Conservation (phyloP, 2,888 invertebrate species). For the Pyrocoelia pectoralis region DNA sequence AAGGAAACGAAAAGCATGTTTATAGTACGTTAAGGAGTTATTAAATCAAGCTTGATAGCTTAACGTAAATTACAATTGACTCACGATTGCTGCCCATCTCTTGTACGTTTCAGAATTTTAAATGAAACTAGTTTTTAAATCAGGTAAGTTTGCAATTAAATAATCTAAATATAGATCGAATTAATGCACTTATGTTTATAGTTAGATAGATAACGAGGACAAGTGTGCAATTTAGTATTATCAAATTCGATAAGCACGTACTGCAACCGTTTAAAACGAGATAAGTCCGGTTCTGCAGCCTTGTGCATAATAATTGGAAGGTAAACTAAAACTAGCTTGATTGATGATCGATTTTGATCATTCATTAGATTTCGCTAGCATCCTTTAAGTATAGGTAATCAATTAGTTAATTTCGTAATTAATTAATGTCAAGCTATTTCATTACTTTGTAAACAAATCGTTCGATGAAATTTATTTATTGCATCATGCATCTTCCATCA, state of each 20-base stretch:
- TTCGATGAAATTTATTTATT: no score
- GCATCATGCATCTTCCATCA: no score
- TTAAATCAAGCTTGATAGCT: conserved; percentile 8
- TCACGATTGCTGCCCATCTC: conserved; percentile 25
- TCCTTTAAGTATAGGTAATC: neutral
- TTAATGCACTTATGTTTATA: conserved; percentile 18
- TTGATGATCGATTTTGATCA: conserved; percentile 22
- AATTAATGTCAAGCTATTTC: neutral
- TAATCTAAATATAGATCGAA: conserved; percentile 29
- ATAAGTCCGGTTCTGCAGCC: conserved; percentile 17
- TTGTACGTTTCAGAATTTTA: conserved; percentile 29
- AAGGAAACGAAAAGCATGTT: neutral
- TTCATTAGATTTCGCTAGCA: neutral
- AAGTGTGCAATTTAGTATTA: conserved; percentile 25
- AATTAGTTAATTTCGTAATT: neutral
- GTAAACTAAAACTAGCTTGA: conserved; percentile 20
- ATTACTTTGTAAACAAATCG: neutral
- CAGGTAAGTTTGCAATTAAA: conserved; percentile 29
- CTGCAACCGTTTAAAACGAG: conserved; percentile 4
- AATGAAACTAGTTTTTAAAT: conserved; percentile 25
- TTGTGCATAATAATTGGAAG: conserved; percentile 28
- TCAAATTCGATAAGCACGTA: conserved; percentile 19
- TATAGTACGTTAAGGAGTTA: neutral
- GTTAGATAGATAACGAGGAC: conserved; percentile 17
- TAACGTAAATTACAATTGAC: conserved; percentile 25